phyloP scores from a whole-genome alignment of 2,797 vertebrate genomes.

The Sparidentex hasta region DNA sequence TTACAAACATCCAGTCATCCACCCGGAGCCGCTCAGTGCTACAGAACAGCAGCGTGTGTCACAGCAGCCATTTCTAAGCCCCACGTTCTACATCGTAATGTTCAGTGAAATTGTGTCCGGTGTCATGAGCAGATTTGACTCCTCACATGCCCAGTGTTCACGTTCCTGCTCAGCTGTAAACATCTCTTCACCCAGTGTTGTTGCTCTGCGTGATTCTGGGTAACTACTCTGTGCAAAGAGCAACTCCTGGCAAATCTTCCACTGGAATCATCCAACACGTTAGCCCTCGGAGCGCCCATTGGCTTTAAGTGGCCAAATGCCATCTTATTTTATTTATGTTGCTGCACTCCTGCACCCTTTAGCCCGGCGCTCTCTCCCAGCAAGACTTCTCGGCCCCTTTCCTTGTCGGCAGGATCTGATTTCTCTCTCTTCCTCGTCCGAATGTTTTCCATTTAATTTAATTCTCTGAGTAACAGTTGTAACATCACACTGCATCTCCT shows the following conservation, averaged over 20 bases:
- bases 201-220: slow-evolving; percentile 51
- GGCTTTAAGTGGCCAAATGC: slow-evolving; percentile 71
- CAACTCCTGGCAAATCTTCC: slow-evolving; percentile 62
- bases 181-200: slow-evolving; percentile 49
- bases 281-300: slow-evolving; percentile 63
- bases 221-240: slow-evolving; percentile 64
- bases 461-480: slow-evolving; percentile 72
- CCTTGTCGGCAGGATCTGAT: slow-evolving; percentile 61
- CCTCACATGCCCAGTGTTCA: slow-evolving; percentile 54
- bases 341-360: slow-evolving; percentile 48
- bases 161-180: slow-evolving; percentile 63
- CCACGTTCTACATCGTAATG: slow-evolving; percentile 10
- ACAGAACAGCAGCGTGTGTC: neutral
- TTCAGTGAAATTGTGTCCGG: slow-evolving; percentile 49
- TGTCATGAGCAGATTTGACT: slow-evolving; percentile 74
- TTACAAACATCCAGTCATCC: neutral
- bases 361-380: slow-evolving; percentile 50
- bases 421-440: slow-evolving; percentile 35
- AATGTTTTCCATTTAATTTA: slow-evolving; percentile 61
- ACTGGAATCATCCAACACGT: slow-evolving; percentile 65
- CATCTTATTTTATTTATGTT: slow-evolving; percentile 72
- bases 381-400: slow-evolving; percentile 47
- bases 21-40: neutral
- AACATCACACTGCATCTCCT: slow-evolving; percentile 71
- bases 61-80: slow-evolving; percentile 1